Base-by-base conservation (phyloP, 2,113 vertebrate species). In the Tenebrosternarchus preto region DNA sequence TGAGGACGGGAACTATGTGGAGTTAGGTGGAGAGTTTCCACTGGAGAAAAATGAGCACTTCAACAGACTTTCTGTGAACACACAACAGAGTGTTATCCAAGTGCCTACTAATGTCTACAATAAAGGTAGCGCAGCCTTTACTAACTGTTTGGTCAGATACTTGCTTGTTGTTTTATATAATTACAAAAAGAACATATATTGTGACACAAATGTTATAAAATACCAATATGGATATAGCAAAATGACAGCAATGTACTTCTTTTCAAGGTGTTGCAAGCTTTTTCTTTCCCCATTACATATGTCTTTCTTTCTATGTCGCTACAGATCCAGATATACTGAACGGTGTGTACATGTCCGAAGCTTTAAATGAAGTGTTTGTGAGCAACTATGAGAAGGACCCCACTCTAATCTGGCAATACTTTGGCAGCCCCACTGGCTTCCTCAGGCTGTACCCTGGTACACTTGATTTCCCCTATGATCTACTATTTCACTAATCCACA, bases 61-160 rank as follows among this genome's bases (percentile, higher is more conserved):
- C 88, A 96, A 92, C 86, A 95, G 95, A 83, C 88, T 96, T 33
- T 88, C 85, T 39, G 97, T 99, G 87, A 98, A 95, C 87, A 96
- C 94, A 0, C 93, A 94, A 6, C 90, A 90, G 80, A 99, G 97
- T 64, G 94, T 93, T 53, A 95, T 98, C 76, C 97, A 98, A 89
- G 95, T 99, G 39, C 97, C 97, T 20, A 98, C 97, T 36, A 97
- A 98, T 0, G 96, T 99, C 83, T 99, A 96, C 90, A 98, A 98
- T 90, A 96, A 94, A 97, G 96, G 97, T 97, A 83, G 82, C 7
- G 17, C 11, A 22, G 1, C 27, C 25, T 16, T 64, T 31, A 64
- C 59, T 12, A 0, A 16, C 4, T 64, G 22, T 46, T 46, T 4
- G 5, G 9, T 46, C 39, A 46, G 39, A 11, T 46, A 46, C 9